Evolutionary conservation across 1,140 invertebrate species (phyloP), one percentile per base, ranked within the genome.

Genomic region (Oryzaephilus surinamensis): DNA sequence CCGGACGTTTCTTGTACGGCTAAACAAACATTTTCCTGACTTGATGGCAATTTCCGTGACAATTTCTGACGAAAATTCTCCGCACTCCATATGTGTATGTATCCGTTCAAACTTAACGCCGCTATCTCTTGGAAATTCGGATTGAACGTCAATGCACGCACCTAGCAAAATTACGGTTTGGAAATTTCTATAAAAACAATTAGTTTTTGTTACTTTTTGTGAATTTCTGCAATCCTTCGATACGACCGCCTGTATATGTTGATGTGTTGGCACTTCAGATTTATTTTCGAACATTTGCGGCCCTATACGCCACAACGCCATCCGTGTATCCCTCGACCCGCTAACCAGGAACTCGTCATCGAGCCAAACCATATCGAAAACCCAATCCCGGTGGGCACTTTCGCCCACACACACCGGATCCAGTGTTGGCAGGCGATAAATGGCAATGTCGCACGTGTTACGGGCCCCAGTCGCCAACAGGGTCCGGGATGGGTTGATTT

Each of bases 351-450:
- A 94, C 61, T 95, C 83, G 66, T 97, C 93, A 64, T 97, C 92
- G 29, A 97, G 60, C 93, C 93, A 97, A 53, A 84, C 86, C 73
- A 94, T 79, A 54, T 95, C 94, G 67, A 96, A 92, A 26, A 73
- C 86, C 81, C 90, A 93, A 62, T 97, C 92, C 57, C 78, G 77
- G 63, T 97, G 93, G 10, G 84, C 88, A 54, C 67, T 67, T 69
- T 96, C 90, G 4, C 92, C 92, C n/a, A 97, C 82, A 65, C 84
- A 93, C 13, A 96, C 77, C 3, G 92, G 92, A 66, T 96, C 91
- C 37, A 97, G 67, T 1, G 90, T 94, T 16, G 93, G 93, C 50
- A 97, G 64, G 53, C 81, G 76, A 62, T 97, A 97, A 35, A 97
- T 77, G 27, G 90, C 92, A 49, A 97, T 76, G 66, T 97, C 91